These are phyloP conservation scores for Lagria hirta DNA, from an alignment of 2,888 invertebrate genomes.

Conservation along the genomic window DNA sequence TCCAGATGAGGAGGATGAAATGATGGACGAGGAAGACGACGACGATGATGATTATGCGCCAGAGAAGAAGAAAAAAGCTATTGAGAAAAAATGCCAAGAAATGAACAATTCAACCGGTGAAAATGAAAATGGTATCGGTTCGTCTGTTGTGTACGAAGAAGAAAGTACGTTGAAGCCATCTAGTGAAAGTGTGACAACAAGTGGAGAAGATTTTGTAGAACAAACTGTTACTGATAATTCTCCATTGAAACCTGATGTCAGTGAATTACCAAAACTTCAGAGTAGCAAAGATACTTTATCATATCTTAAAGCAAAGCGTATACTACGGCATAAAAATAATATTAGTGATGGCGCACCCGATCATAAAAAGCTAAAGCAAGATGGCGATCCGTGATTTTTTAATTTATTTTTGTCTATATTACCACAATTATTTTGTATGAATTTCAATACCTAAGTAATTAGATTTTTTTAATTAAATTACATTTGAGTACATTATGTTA, in stretches of 20 bases:
- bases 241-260: conserved; percentile 41
- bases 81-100: no score
- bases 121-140: conserved; percentile 9
- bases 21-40: conserved; percentile 26
- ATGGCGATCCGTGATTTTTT: no score
- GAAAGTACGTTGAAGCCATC: conserved; percentile 33
- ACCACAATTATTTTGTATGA: no score
- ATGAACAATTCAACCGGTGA: conserved; percentile 12
- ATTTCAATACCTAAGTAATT: no score
- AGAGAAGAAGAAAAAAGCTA: conserved; percentile 3
- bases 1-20: conserved; percentile 36
- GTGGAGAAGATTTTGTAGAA: conserved; percentile 32
- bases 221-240: conserved; percentile 35
- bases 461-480: no score
- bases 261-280: conserved; percentile 42
- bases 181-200: conserved; percentile 31
- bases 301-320: conserved; percentile 52
- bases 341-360: conserved; percentile 36
- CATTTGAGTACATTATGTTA: no score
- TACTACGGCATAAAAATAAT: conserved; percentile 46
- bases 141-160: no score
- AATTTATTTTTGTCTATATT: no score
- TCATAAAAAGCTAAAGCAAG: no score
- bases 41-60: conserved; percentile 21
- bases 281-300: conserved; percentile 49